phyloP scores from a whole-genome alignment of 92 coral and sea anemone genomes.

The Palythoa heliodiscus region DNA sequence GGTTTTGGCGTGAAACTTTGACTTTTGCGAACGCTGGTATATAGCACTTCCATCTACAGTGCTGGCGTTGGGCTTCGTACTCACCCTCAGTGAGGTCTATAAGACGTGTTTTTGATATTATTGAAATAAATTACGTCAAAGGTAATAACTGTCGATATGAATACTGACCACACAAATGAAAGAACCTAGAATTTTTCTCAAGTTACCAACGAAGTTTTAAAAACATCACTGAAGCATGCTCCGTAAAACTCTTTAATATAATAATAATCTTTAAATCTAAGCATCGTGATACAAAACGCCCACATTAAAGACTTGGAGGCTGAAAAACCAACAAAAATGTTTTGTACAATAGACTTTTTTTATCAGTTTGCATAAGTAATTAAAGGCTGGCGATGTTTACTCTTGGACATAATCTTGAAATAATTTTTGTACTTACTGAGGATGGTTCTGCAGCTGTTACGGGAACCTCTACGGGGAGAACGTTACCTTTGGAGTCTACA shows the following conservation, averaged over 20 bases:
- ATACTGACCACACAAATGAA: too few species aligned
- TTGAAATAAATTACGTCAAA: neutral
- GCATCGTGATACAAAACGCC: too few species aligned
- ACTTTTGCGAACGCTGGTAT: neutral
- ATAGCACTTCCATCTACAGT: neutral
- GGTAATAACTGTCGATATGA: neutral
- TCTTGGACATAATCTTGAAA: neutral
- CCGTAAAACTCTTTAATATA: too few species aligned
- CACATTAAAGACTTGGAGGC: too few species aligned
- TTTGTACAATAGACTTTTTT: too few species aligned
- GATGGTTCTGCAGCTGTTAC: neutral
- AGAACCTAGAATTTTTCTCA: too few species aligned
- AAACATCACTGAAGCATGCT: too few species aligned
- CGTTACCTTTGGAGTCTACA: conserved; percentile 25
- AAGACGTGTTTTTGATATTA: neutral
- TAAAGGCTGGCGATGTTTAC: conserved; percentile 24
- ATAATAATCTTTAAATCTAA: too few species aligned
- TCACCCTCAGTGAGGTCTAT: neutral
- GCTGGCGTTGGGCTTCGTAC: neutral
- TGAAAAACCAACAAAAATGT: too few species aligned
- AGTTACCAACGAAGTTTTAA: too few species aligned
- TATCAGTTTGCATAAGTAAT: too few species aligned
- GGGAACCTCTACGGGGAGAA: conserved; percentile 30
- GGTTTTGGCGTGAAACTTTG: neutral
- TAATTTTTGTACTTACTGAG: conserved; percentile 1